phyloP scores from a whole-genome alignment of 2,888 invertebrate genomes.

The Ariolimax columbianus region DNA sequence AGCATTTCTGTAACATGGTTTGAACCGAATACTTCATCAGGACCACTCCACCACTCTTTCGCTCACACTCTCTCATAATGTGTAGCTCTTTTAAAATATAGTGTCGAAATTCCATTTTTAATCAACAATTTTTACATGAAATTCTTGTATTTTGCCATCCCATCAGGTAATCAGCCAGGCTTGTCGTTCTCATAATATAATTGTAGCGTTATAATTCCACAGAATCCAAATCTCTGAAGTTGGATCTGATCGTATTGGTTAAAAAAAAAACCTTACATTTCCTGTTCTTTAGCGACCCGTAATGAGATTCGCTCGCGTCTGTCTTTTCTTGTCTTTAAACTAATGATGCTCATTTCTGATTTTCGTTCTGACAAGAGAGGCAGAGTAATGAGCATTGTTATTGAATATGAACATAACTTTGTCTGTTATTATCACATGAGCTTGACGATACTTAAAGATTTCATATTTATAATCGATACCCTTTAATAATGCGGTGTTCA shows the following conservation, averaged over 20 bases:
- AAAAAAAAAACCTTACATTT: not conserved
- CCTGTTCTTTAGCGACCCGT: constrained; percentile 10
- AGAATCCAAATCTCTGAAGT: not conserved
- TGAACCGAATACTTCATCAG: no score
- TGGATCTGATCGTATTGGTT: not conserved
- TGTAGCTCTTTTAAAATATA: no score
- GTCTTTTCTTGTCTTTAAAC: not conserved
- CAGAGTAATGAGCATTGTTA: constrained; percentile 27
- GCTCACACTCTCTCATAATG: no score
- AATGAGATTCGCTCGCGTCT: not conserved
- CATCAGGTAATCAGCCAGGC: not conserved
- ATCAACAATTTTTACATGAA: not conserved
- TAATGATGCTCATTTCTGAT: constrained; percentile 19
- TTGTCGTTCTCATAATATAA: not conserved
- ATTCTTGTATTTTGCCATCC: not conserved
- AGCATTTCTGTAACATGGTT: no score
- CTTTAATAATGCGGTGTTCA: not conserved
- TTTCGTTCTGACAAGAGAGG: not conserved
- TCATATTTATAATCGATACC: constrained; percentile 1
- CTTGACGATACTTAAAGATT: not conserved
- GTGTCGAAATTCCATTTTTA: not conserved
- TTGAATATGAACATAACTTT: not conserved
- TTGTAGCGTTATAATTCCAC: not conserved
- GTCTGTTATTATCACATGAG: not conserved
- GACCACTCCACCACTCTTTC: no score